Evolutionary conservation across 2,888 invertebrate species (phyloP).

Genomic region (Galerucella nymphaeae): DNA sequence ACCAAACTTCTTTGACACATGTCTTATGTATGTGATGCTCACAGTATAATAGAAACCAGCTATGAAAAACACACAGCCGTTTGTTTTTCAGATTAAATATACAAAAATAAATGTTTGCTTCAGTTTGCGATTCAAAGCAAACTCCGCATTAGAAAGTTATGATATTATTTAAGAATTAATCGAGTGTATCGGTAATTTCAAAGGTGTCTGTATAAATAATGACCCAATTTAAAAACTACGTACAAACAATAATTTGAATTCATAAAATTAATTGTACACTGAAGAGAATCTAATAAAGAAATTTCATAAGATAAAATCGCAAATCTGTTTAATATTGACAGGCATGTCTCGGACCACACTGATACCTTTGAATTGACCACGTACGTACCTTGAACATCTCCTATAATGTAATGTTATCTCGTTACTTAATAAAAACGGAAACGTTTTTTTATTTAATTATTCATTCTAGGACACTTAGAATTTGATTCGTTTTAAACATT

Average conservation of each 20-base stretch:
- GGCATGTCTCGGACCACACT: background rate
- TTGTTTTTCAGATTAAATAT: too few relatives aligned
- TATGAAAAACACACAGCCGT: too few relatives aligned
- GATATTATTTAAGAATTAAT: background rate
- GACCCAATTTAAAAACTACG: slow-evolving; percentile 1
- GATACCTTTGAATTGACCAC: background rate
- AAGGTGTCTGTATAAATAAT: background rate
- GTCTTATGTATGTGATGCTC: too few relatives aligned
- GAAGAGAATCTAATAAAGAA: background rate
- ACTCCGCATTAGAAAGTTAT: too few relatives aligned
- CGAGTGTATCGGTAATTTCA: background rate
- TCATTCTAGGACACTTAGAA: background rate
- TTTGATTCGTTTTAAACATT: background rate
- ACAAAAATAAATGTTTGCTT: too few relatives aligned
- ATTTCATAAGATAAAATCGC: background rate
- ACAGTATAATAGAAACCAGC: too few relatives aligned
- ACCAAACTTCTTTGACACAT: too few relatives aligned
- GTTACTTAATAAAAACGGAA: background rate
- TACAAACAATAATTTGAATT: too few relatives aligned
- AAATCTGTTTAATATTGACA: background rate
- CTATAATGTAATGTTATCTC: background rate
- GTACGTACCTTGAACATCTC: background rate
- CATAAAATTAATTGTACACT: background rate
- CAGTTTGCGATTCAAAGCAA: too few relatives aligned
- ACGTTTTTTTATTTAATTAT: too few relatives aligned